Evolutionary conservation across 2,888 invertebrate species (phyloP).

Genomic region (Villa cingulata): DNA sequence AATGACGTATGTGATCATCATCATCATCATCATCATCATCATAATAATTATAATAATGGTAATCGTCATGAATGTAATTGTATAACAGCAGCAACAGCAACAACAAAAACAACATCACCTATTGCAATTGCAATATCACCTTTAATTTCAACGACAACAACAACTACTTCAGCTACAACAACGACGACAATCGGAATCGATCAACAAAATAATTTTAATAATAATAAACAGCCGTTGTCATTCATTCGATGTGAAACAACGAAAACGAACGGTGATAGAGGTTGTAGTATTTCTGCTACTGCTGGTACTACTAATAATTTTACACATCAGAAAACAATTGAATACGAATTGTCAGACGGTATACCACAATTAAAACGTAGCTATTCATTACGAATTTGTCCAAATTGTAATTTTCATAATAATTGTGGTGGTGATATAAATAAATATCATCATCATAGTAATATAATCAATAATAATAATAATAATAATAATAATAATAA

Average conservation of each 20-base stretch:
- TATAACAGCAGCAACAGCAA: background rate
- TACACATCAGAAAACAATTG: slow-evolving; percentile 23
- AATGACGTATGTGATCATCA: background rate
- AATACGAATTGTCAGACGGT: slow-evolving; percentile 32
- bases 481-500: slow-evolving; percentile 1
- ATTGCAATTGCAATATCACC: too few species aligned
- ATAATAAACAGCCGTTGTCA: too few species aligned
- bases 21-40: too few species aligned
- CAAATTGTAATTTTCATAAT: background rate
- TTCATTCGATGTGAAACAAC: too few species aligned
- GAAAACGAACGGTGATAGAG: background rate
- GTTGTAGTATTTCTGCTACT: background rate
- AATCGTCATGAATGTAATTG: background rate
- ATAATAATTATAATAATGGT: too few species aligned
- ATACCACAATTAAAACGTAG: slow-evolving; percentile 20
- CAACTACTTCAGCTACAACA: background rate
- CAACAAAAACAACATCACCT: background rate
- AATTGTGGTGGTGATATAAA: background rate
- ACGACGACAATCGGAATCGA: too few species aligned
- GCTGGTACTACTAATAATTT: background rate
- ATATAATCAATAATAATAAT: background rate
- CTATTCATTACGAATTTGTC: background rate
- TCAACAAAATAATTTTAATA: too few species aligned
- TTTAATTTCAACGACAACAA: background rate
- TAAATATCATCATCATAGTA: background rate